Evolutionary conservation across 2,888 invertebrate species (phyloP).

Genomic region (Cephus sareptanus): DNA sequence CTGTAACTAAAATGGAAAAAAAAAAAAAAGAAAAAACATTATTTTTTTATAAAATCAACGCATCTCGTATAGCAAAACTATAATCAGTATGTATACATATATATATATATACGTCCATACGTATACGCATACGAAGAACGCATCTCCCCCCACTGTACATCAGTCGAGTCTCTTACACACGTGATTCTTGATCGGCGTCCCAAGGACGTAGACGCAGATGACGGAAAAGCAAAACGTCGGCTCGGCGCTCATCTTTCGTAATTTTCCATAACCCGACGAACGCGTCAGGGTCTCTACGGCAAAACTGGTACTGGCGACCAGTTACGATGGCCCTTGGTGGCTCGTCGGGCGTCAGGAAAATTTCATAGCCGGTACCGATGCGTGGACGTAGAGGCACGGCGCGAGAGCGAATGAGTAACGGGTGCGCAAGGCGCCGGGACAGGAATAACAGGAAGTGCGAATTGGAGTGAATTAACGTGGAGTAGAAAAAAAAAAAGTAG

Average conservation of each 20-base stretch:
- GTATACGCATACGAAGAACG: neutral
- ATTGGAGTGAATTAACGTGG: constrained; percentile 57
- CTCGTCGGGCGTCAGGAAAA: neutral
- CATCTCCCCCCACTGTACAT: neutral
- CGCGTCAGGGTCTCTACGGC: neutral
- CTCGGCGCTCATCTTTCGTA: constrained; percentile 45
- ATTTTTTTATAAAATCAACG: neutral
- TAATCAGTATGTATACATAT: neutral
- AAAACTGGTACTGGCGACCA: neutral
- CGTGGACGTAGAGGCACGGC: constrained; percentile 14
- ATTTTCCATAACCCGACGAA: neutral
- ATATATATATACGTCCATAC: no score
- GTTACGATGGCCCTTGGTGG: neutral
- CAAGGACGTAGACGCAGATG: constrained; percentile 55
- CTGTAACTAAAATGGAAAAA: constrained; percentile 42
- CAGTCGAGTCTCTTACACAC: neutral
- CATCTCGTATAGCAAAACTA: neutral
- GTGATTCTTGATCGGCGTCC: constrained; percentile 27
- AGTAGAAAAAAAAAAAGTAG: constrained; percentile 8
- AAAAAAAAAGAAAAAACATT: no score
- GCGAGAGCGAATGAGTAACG: neutral
- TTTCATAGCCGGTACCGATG: neutral
- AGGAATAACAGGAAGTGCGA: constrained; percentile 55
- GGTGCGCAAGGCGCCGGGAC: neutral
- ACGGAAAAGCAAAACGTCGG: constrained; percentile 59